Conservation (phyloP, 2,888 invertebrate species). For the Callinectes sapidus region DNA sequence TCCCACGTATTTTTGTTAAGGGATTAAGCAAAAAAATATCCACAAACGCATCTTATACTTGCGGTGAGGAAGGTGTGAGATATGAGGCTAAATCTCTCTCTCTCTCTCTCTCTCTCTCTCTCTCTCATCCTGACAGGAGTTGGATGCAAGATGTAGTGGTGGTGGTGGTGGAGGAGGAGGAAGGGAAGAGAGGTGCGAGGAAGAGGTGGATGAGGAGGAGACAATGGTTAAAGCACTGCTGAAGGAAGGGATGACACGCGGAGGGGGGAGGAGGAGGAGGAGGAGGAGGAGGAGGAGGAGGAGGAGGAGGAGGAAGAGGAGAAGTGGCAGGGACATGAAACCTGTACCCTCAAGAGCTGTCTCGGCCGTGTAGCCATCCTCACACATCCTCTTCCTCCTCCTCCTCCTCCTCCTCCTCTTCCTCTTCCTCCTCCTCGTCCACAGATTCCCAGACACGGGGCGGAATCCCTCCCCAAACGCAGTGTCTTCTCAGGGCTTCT, state of each 20-base stretch:
- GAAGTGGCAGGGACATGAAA: background rate
- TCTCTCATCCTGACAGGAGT: background rate
- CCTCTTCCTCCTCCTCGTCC: background rate
- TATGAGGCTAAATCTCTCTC: background rate
- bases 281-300: background rate
- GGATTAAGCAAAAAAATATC: background rate
- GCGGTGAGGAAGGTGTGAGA: background rate
- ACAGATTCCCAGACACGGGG: background rate
- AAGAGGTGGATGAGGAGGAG: background rate
- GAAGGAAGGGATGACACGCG: background rate
- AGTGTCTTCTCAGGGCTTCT: background rate
- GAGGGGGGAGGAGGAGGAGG: background rate
- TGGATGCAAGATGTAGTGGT: background rate
- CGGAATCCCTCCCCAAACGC: background rate
- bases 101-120: constrained; percentile 24
- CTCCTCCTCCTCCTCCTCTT: background rate
- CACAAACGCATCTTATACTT: background rate
- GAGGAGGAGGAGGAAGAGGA: background rate
- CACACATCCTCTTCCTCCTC: background rate
- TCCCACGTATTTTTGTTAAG: background rate
- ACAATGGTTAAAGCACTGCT: background rate
- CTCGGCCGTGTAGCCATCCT: background rate
- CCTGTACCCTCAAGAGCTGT: constrained; percentile 4
- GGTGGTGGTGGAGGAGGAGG: background rate
- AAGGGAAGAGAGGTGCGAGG: background rate